Percentiles rank a stretch among this genome's conserved stretches.
Evolutionary conservation across 30 jellyfish, hydroid and myxozoan genomes (phyloP).

Genomic region (Aurelia sp.): DNA sequence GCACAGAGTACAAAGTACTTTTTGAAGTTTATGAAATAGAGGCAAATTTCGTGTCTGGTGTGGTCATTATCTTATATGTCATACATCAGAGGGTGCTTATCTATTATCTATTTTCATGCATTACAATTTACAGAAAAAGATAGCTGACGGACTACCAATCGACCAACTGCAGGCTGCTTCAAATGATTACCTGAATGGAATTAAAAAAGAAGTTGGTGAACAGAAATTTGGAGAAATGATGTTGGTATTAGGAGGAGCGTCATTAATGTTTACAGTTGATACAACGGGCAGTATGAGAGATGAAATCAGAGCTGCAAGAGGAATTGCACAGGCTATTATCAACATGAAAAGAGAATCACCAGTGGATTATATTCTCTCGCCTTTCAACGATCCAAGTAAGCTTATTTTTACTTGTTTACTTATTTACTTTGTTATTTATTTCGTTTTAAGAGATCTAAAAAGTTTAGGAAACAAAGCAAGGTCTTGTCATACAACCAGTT

Average conservation of each 20-base stretch:
- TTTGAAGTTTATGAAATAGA: no score
- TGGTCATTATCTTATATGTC: no score
- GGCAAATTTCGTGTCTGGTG: no score
- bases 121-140: constrained; percentile 63
- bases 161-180: constrained; percentile 78
- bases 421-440: no score
- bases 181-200: constrained; percentile 42
- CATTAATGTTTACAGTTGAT: constrained; percentile 82
- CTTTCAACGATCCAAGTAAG: constrained; percentile 87
- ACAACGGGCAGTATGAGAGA: constrained; percentile 90
- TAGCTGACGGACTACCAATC: constrained; percentile 83
- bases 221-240: constrained; percentile 66
- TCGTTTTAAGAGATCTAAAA: no score
- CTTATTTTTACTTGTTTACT: background rate
- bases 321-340: constrained; percentile 64
- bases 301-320: constrained; percentile 76
- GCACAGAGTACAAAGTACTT: no score
- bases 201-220: constrained; percentile 65
- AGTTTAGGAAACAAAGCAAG: no score
- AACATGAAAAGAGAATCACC: constrained; percentile 53
- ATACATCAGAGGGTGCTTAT: no score
- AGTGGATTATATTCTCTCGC: constrained; percentile 83
- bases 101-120: no score
- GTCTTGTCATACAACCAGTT: no score
- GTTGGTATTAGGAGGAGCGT: constrained; percentile 61